Conservation (phyloP, 2,888 invertebrate species). For the Tigriopus californicus region DNA sequence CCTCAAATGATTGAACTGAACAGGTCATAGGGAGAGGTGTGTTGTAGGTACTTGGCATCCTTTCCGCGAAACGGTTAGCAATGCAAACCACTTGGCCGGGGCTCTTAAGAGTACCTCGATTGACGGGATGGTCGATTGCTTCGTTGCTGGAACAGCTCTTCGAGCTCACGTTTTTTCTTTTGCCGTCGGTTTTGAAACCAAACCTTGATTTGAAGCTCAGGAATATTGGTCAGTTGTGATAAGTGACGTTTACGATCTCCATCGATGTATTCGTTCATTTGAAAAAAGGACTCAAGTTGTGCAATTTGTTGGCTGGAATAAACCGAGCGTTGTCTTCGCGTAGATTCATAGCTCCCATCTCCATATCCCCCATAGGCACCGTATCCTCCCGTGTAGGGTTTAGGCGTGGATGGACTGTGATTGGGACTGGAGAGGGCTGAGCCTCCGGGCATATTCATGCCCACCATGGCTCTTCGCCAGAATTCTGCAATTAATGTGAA, state of each 20-base stretch:
- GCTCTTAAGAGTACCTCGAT: too few relatives aligned
- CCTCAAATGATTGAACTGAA: neutral
- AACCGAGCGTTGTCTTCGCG: constrained; percentile 6
- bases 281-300: constrained; percentile 10
- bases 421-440: too few relatives aligned
- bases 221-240: constrained; percentile 7
- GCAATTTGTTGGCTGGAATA: neutral
- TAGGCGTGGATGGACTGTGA: too few relatives aligned
- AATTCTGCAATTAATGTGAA: too few relatives aligned
- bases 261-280: constrained; percentile 12
- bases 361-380: too few relatives aligned
- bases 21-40: neutral
- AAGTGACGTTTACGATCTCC: constrained; percentile 6
- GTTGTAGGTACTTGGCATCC: neutral
- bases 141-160: neutral
- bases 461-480: too few relatives aligned
- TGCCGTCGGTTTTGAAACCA: constrained; percentile 13
- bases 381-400: too few relatives aligned
- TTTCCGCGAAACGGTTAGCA: too few relatives aligned
- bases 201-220: constrained; percentile 12
- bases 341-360: too few relatives aligned
- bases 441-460: too few relatives aligned
- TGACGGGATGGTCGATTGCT: too few relatives aligned
- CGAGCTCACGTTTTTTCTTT: constrained; percentile 8
- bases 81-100: too few relatives aligned